Conservation (phyloP, 2,888 invertebrate species). For the Bruchidius siliquastri region DNA sequence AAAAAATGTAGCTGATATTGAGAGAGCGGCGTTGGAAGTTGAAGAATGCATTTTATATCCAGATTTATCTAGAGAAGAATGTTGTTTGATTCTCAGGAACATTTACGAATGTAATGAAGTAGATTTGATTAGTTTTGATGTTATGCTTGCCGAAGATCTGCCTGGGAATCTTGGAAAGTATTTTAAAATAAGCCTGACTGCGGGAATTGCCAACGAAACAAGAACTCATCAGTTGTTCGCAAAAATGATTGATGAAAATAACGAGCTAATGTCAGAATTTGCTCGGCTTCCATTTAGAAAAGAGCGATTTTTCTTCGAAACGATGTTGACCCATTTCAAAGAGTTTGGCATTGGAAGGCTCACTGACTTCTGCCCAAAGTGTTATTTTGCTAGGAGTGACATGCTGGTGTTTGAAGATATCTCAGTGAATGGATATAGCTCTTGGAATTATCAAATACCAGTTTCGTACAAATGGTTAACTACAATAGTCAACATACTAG, state of each 20-base stretch:
- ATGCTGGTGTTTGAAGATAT: neutral
- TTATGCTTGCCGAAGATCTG: neutral
- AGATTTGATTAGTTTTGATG: neutral
- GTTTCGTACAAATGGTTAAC: neutral
- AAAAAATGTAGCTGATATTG: neutral
- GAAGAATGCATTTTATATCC: neutral
- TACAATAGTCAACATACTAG: conserved; percentile 16
- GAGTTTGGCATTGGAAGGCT: neutral
- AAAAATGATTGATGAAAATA: neutral
- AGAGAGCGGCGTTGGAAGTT: neutral
- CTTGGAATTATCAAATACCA: neutral
- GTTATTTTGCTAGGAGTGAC: neutral
- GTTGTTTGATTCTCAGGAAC: neutral
- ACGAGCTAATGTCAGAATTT: neutral
- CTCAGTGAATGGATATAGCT: neutral
- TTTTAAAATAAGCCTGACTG: neutral
- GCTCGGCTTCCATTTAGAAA: neutral
- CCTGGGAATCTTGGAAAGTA: neutral
- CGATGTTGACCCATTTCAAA: neutral
- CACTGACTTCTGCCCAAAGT: neutral
- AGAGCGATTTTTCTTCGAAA: neutral
- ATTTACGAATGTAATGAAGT: neutral
- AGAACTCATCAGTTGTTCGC: neutral
- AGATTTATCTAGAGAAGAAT: neutral
- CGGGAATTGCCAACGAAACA: neutral